Conservation (phyloP, 2,888 invertebrate genomes). For the Drosophila neonasuta region DNA sequence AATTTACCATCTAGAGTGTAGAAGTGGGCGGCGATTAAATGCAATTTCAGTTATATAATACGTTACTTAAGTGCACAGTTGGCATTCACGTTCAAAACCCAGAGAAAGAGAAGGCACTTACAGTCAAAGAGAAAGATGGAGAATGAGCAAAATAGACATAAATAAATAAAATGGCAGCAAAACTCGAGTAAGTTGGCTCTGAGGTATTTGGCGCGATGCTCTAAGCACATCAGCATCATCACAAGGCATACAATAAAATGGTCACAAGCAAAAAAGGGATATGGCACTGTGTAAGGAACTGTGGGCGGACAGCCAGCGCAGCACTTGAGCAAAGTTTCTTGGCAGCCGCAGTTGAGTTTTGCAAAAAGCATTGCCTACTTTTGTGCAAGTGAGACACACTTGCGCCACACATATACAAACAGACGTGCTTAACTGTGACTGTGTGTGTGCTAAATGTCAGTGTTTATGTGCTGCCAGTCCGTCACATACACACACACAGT, state of each 20-base stretch:
- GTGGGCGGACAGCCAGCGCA: not conserved
- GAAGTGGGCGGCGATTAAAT: slow-evolving; percentile 41
- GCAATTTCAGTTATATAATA: slow-evolving; percentile 51
- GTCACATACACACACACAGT: slow-evolving; percentile 24
- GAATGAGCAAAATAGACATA: slow-evolving; percentile 12
- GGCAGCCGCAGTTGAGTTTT: slow-evolving; percentile 28
- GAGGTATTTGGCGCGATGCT: slow-evolving; percentile 49
- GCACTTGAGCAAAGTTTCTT: slow-evolving; percentile 38
- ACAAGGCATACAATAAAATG: slow-evolving; percentile 26
- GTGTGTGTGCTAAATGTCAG: slow-evolving; percentile 55
- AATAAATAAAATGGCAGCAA: slow-evolving; percentile 29
- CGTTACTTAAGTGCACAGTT: slow-evolving; percentile 35
- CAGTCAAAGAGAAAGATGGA: not conserved
- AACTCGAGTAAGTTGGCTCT: slow-evolving; percentile 35
- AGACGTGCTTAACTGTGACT: slow-evolving; percentile 17
- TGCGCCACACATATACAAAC: not conserved
- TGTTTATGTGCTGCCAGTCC: slow-evolving; percentile 52
- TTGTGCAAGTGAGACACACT: slow-evolving; percentile 39
- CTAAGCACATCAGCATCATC: slow-evolving; percentile 34
- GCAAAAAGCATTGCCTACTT: slow-evolving; percentile 53
- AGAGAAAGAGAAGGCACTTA: not conserved
- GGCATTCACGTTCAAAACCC: slow-evolving; percentile 9
- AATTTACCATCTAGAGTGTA: not conserved
- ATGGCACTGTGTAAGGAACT: not conserved
- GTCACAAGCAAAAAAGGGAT: slow-evolving; percentile 10